A percentile compares a stretch with the other conserved stretches of the same genome.
Evolutionary conservation across 2,888 invertebrate genomes (phyloP).

Genomic region (Ashinkailepas kermadecensis): DNA sequence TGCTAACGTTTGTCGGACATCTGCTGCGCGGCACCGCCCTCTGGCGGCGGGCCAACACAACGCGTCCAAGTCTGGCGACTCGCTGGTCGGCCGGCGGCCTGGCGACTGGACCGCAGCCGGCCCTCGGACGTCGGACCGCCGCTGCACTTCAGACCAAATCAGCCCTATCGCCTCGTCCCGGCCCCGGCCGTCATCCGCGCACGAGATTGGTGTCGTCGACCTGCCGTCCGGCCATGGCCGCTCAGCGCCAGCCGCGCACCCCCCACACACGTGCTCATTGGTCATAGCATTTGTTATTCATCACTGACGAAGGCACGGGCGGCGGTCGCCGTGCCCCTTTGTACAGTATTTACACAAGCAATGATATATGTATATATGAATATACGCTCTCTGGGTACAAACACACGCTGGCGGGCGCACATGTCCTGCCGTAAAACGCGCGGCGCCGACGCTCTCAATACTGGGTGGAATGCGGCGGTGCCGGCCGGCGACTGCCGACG

Average conservation of each 20-base stretch:
- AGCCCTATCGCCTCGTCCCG: neutral
- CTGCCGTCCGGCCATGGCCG: neutral
- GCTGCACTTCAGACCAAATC: no score
- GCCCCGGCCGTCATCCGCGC: neutral
- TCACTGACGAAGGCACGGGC: neutral
- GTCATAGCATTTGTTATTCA: neutral
- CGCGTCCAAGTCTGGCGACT: no score
- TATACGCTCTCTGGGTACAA: neutral
- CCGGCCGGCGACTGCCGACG: neutral
- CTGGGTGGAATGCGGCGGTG: neutral
- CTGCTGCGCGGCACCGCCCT: no score
- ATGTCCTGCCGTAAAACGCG: neutral
- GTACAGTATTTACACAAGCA: neutral
- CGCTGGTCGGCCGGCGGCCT: no score
- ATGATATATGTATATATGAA: constrained; percentile 21
- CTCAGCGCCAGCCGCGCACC: neutral
- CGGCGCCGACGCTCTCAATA: neutral
- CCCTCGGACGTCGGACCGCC: no score
- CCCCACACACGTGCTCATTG: neutral
- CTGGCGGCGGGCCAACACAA: no score
- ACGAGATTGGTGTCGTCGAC: neutral
- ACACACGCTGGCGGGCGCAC: no score
- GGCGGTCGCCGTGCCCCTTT: neutral
- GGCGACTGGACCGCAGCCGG: no score
- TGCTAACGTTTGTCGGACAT: no score